phyloP scores from a whole-genome alignment of 2,797 vertebrate species.

The Chloroceryle amazona region DNA sequence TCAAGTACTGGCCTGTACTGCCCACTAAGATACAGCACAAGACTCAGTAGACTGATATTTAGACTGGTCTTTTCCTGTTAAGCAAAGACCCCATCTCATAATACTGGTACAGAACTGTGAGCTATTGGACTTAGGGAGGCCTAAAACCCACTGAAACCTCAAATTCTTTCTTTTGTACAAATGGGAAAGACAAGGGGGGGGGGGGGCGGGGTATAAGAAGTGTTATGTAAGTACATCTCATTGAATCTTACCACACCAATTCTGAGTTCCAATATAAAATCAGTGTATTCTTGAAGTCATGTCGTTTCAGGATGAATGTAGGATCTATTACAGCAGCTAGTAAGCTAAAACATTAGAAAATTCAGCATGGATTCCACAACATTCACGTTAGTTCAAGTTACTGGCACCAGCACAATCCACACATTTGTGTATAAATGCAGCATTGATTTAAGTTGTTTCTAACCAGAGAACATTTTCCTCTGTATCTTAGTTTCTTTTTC shows the following conservation, averaged over 20 bases:
- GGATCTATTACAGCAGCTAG: neutral
- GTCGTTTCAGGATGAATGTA: neutral
- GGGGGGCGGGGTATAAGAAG: neutral
- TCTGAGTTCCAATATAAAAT: neutral
- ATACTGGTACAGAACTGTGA: neutral
- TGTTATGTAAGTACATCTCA: neutral
- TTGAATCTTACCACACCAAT: neutral
- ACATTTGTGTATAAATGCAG: fast-evolving
- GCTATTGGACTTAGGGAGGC: neutral
- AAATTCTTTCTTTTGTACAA: neutral
- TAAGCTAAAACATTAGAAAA: neutral
- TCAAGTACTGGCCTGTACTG: neutral
- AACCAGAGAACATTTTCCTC: neutral
- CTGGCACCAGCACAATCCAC: neutral
- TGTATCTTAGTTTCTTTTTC: neutral
- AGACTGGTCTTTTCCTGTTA: no score
- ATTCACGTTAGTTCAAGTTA: neutral
- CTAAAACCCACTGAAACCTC: neutral
- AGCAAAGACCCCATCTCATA: neutral
- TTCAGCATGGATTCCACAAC: neutral
- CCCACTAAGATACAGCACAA: neutral
- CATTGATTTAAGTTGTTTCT: neutral
- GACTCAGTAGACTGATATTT: neutral
- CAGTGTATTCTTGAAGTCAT: neutral
- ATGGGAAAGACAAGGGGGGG: neutral